Base-by-base conservation (phyloP, 2,888 invertebrate genomes). In the Calephelis perditalis region DNA sequence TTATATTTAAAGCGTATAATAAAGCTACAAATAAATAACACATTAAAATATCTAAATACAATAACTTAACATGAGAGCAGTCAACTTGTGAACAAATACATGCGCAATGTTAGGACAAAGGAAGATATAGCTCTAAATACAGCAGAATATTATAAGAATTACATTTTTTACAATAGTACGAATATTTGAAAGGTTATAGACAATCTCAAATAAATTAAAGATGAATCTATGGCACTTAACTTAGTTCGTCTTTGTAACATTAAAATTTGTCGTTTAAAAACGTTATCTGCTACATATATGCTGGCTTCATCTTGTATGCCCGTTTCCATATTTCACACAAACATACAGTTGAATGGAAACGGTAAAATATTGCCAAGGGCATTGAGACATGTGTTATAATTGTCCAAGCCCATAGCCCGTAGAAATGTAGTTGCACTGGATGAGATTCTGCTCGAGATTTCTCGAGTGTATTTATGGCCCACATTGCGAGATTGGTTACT, bases 321-420 rank as follows among this genome's bases (percentile, higher is more conserved):
- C 96, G 92, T 84, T 98, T 98, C 98, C 98, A 98, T 73, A 98
- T 97, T 85, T 98, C 98, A 81, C 98, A 98, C 63, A 98, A 91
- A 78, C 98, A 98, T 2, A 98, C 98, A 0, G 98, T 97, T 54
- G 97, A 97, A 79, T 98, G 98, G 84, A 98, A 98, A 64, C 98
- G 92, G 86, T 97, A 98, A 86, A 98, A 98, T 65, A 98, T 98
- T 1, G 97, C 97, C 72, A 95, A 73, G 0, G 98, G 98, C 95
- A 97, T 97, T 1, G 97, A 97, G 2, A 98, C 96, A 76, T 98
- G 97, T 0, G 97, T 97, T 64, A 98, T 97, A 64, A 98, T 97
- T 11, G 97, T 97, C 98, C 98, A 98, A 44, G 97, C 97, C 97
- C 97, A 97, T 47, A 96, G 89, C 0, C 97, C 97, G 74, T 97